phyloP scores from a whole-genome alignment of 2,113 vertebrate genomes.

The Philantomba maxwellii region DNA sequence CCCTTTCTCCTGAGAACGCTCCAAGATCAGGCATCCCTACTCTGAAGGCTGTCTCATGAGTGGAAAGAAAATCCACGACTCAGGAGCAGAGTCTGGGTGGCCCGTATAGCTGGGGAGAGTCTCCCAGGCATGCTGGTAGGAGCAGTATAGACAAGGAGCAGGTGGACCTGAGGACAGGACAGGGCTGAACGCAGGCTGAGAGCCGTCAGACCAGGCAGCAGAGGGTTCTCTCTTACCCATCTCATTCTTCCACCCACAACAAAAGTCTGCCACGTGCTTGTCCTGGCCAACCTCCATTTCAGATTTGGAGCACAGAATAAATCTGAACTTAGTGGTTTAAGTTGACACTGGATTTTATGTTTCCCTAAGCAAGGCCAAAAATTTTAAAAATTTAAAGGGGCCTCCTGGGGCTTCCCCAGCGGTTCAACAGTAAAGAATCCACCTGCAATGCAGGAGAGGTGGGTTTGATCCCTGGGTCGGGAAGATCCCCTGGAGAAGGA shows the following conservation, averaged over 20 bases:
- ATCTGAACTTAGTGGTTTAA: not conserved
- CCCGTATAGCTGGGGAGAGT: fast-evolving
- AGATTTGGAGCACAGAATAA: constrained; percentile 5
- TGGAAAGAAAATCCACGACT: not conserved
- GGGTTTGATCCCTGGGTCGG: not conserved
- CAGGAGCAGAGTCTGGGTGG: not conserved
- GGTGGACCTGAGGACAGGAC: not conserved
- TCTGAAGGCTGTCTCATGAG: not conserved
- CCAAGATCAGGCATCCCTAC: not conserved
- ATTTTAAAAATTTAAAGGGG: not conserved
- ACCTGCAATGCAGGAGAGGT: not conserved
- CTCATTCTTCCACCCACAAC: not conserved
- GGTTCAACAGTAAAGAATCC: not conserved
- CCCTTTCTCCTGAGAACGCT: not conserved
- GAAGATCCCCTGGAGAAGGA: not conserved
- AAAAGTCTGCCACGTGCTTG: not conserved
- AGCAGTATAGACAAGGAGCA: fast-evolving
- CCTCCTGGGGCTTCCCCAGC: not conserved
- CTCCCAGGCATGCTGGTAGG: not conserved
- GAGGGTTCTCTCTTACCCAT: not conserved
- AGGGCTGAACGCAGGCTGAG: not conserved
- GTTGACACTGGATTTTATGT: not conserved
- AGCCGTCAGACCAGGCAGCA: not conserved
- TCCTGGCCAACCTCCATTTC: not conserved
- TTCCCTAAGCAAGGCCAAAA: constrained; percentile 7